A percentile compares a stretch with the other conserved stretches of the same genome.
phyloP scores from a whole-genome alignment of 2,113 vertebrate genomes.

The Ascaphus truei region DNA sequence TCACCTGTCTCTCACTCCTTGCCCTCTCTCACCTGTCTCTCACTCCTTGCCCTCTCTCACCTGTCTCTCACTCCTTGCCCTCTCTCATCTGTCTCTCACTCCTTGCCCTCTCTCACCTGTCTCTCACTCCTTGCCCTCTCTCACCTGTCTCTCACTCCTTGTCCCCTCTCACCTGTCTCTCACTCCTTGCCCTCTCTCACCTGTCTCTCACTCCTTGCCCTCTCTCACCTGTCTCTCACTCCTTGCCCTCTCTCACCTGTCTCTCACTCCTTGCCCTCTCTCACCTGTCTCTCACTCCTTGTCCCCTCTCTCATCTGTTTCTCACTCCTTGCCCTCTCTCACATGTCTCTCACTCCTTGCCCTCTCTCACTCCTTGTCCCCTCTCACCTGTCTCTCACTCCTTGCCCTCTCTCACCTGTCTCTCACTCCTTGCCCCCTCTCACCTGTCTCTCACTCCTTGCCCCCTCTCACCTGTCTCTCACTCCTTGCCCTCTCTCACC shows the following conservation, averaged over 20 bases:
- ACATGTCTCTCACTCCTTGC: constrained; percentile 40
- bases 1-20: no score
- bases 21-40: no score
- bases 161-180: background rate
- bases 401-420: background rate
- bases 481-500: background rate
- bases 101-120: background rate
- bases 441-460: background rate
- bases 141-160: background rate
- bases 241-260: background rate
- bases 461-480: background rate
- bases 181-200: background rate
- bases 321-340: background rate
- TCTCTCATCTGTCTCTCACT: background rate
- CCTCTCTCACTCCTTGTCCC: no score
- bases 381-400: background rate
- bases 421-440: background rate
- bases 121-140: background rate
- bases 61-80: background rate
- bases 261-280: background rate
- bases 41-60: background rate
- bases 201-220: no score
- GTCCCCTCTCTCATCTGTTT: background rate
- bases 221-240: background rate
- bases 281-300: background rate